A percentile compares a stretch with the other conserved stretches of the same genome.
Conservation (phyloP, 2,797 vertebrate species). For the Cetoscarus ocellatus region DNA sequence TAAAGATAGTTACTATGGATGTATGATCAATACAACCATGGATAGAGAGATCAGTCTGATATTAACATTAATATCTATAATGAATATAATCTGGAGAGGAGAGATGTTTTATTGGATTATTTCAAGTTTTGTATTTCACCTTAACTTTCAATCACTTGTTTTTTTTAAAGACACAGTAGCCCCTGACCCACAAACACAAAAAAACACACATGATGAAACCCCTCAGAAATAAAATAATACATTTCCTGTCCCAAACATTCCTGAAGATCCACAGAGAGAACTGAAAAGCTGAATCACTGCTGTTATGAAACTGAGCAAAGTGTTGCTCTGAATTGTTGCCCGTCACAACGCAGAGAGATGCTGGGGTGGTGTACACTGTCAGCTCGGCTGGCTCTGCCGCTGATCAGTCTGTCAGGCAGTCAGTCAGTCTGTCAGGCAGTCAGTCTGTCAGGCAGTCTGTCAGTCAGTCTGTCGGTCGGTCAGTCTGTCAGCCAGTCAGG, state of each 20-base stretch:
- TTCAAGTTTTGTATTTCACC: no score
- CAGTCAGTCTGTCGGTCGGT: constrained; percentile 28
- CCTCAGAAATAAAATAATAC: neutral
- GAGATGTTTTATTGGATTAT: no score
- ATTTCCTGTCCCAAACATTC: constrained; percentile 40
- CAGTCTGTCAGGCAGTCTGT: neutral
- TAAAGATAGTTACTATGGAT: no score
- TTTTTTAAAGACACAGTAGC: no score
- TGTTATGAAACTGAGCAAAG: constrained; percentile 15
- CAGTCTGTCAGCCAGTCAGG: constrained; percentile 13
- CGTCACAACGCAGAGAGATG: constrained; percentile 17
- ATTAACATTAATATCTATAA: no score
- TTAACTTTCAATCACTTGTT: no score
- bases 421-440: constrained; percentile 31
- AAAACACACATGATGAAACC: no score
- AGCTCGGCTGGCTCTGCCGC: constrained; percentile 30
- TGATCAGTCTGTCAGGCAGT: constrained; percentile 7
- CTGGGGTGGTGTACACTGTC: constrained; percentile 16
- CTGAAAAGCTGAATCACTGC: constrained; percentile 44
- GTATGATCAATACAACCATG: no score
- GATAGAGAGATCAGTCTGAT: no score
- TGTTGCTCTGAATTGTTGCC: neutral
- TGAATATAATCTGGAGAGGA: no score
- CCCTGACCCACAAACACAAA: no score
- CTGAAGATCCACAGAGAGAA: constrained; percentile 16